Evolutionary conservation across 1,140 invertebrate species (phyloP).

Genomic region (Cardiocondyla obscurior): DNA sequence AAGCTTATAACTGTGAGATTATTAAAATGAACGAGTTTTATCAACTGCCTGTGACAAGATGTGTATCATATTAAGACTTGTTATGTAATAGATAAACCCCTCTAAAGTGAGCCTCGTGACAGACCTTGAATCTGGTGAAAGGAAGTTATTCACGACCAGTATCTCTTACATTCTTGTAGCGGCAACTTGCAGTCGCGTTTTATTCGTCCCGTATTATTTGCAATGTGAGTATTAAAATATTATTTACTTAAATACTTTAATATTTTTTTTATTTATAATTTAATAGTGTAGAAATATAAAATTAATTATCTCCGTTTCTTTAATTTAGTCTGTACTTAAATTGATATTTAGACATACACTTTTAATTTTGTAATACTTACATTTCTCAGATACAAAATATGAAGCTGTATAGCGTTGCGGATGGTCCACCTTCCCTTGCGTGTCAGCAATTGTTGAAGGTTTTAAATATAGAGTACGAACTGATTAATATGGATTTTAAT

Average conservation of each 20-base stretch:
- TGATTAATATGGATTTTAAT: constrained; percentile 88
- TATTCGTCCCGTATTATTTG: not conserved
- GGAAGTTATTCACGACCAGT: not conserved
- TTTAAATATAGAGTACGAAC: constrained; percentile 86
- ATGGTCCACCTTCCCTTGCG: constrained; percentile 90
- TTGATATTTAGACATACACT: not conserved
- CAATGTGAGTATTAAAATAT: not conserved
- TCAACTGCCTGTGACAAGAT: not conserved
- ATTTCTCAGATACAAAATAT: constrained; percentile 71
- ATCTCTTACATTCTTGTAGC: not conserved
- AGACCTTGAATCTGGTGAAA: constrained; percentile 3
- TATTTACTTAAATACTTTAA: not conserved
- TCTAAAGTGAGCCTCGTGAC: not conserved
- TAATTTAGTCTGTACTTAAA: not conserved
- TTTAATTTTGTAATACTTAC: not conserved
- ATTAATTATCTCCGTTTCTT: not conserved
- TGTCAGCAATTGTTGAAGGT: constrained; percentile 88
- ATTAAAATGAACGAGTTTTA: not conserved
- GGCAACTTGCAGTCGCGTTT: not conserved
- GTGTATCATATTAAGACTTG: not conserved
- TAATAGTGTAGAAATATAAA: too few relatives aligned
- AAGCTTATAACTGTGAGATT: not conserved
- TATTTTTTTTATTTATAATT: constrained; percentile 7
- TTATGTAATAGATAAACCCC: not conserved
- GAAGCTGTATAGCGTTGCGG: constrained; percentile 89